These are phyloP conservation scores for Scaptomyza montana DNA, from an alignment of 1,140 invertebrate genomes.

Conservation along the genomic window DNA sequence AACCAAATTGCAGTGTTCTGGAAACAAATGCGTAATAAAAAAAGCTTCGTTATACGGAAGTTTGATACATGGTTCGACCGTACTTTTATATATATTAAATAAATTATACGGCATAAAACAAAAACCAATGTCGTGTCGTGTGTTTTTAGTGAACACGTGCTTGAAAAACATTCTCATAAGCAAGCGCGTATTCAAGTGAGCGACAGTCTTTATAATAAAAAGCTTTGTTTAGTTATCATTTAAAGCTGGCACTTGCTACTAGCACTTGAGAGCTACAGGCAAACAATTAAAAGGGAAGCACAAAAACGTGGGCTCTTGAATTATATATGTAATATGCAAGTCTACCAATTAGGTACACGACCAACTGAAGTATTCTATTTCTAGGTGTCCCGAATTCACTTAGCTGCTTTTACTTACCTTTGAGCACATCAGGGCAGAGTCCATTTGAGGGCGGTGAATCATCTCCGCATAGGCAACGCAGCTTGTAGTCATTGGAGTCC, in stretches of 20 bases:
- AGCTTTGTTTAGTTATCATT: conserved; percentile 79
- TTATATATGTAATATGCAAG: conserved; percentile 36
- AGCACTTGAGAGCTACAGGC: conserved; percentile 17
- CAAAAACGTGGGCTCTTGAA: conserved; percentile 23
- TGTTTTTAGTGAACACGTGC: too few species aligned
- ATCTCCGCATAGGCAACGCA: conserved; percentile 88
- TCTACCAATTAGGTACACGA: conserved; percentile 32
- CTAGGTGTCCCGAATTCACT: conserved; percentile 10
- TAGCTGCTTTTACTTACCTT: conserved; percentile 83
- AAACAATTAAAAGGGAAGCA: neutral
- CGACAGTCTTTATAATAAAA: conserved; percentile 7
- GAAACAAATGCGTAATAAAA: too few species aligned
- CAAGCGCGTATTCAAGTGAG: too few species aligned
- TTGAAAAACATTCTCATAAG: too few species aligned
- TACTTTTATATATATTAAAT: too few species aligned
- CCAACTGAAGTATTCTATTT: conserved; percentile 3
- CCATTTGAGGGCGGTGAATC: conserved; percentile 87
- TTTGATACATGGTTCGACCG: too few species aligned
- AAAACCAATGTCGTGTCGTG: neutral
- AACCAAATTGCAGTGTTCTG: too few species aligned
- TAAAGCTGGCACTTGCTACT: conserved; percentile 34
- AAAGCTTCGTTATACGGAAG: too few species aligned
- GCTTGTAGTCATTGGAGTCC: conserved; percentile 86
- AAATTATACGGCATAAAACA: too few species aligned
- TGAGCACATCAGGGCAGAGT: conserved; percentile 86